phyloP scores from a whole-genome alignment of 1,140 invertebrate genomes.

The Ips nitidus region DNA sequence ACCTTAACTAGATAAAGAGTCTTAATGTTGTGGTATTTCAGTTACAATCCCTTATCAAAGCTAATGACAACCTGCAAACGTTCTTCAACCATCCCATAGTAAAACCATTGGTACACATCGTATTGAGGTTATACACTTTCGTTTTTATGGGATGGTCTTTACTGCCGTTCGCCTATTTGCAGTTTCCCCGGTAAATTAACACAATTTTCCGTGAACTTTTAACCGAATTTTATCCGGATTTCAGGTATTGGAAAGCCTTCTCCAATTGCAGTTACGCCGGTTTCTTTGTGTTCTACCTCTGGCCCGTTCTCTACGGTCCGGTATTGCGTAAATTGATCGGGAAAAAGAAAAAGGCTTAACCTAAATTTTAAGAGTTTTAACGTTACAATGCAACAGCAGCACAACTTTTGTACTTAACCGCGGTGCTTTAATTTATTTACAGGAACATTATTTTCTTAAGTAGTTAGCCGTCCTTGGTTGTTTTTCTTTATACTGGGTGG shows the following conservation, averaged over 20 bases:
- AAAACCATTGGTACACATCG: constrained; percentile 54
- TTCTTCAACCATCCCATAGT: constrained; percentile 52
- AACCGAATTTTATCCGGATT: constrained; percentile 11
- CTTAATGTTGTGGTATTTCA: constrained; percentile 46
- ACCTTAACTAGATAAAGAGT: neutral
- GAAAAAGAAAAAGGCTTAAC: constrained; percentile 2
- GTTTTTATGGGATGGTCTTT: constrained; percentile 86
- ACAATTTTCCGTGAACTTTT: constrained; percentile 39
- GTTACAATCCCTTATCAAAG: constrained; percentile 58
- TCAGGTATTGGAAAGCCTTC: constrained; percentile 62
- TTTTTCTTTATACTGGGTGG: no score
- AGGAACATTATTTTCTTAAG: no score
- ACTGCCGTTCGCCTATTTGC: constrained; percentile 76
- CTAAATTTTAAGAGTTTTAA: neutral
- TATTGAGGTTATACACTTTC: constrained; percentile 75
- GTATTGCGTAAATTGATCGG: constrained; percentile 36
- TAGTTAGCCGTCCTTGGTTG: no score
- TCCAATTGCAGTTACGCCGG: constrained; percentile 65
- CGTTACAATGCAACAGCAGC: neutral
- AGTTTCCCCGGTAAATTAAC: constrained; percentile 62
- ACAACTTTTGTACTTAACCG: neutral
- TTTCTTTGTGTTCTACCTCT: constrained; percentile 63
- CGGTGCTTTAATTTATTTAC: no score
- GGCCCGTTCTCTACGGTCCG: constrained; percentile 58
- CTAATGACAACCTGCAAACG: constrained; percentile 54